Conservation (phyloP, 2,113 vertebrate species). For the Cochlearius cochlearius region DNA sequence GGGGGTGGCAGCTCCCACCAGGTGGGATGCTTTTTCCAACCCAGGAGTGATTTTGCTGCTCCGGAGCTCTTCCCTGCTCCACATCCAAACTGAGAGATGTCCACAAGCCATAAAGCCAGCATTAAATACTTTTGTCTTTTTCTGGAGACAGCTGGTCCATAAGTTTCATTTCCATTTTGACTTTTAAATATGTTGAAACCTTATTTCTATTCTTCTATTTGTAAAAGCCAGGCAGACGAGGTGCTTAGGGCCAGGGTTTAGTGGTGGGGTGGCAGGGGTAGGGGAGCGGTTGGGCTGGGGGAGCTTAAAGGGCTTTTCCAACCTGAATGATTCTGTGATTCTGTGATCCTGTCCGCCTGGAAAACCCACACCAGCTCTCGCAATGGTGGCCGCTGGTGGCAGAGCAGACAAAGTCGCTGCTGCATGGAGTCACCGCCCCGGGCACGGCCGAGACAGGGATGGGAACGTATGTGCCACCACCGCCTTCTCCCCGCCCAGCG, state of each 20-base stretch:
- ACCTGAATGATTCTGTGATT: too few relatives aligned
- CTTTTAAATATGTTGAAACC: not conserved
- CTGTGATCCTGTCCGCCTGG: not conserved
- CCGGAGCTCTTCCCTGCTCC: not conserved
- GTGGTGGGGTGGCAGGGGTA: too few relatives aligned
- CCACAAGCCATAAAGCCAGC: fast-evolving
- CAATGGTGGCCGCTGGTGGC: not conserved
- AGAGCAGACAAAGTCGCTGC: not conserved
- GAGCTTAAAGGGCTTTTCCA: too few relatives aligned
- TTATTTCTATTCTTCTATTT: not conserved
- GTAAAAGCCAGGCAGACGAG: too few relatives aligned
- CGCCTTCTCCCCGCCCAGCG: not conserved
- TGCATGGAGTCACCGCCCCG: fast-evolving
- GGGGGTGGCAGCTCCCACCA: not conserved
- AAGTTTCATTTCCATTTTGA: not conserved
- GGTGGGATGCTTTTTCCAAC: not conserved
- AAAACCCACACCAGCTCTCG: not conserved
- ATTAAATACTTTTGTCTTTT: not conserved
- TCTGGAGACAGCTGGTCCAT: not conserved
- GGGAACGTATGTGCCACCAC: not conserved
- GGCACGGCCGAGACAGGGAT: not conserved
- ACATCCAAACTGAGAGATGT: not conserved
- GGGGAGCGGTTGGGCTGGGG: too few relatives aligned
- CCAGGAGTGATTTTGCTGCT: not conserved
- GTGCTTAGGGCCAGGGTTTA: too few relatives aligned